These are phyloP conservation scores for Peromyscus aztecus DNA, from an alignment of 2,797 vertebrate genomes.

Conservation along the genomic window DNA sequence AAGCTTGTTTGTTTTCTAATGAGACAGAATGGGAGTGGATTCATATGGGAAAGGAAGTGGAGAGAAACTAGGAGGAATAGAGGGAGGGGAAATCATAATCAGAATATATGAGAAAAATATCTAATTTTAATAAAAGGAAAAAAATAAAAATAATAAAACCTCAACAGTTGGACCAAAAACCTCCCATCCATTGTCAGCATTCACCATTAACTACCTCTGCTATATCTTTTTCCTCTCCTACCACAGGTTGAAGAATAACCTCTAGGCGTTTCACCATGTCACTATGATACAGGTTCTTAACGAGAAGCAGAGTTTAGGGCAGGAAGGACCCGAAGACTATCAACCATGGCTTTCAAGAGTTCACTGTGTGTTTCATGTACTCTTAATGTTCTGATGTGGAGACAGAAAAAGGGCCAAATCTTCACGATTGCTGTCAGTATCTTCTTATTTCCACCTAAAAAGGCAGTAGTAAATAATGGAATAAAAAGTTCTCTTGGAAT, in stretches of 20 bases:
- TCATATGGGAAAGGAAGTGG: neutral
- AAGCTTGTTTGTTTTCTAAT: neutral
- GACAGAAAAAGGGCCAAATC: slow-evolving; percentile 58
- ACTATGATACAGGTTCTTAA: neutral
- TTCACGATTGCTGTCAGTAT: slow-evolving; percentile 37
- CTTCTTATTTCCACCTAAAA: slow-evolving; percentile 15
- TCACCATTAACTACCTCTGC: neutral
- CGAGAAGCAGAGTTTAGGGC: neutral
- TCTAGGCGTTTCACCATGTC: neutral
- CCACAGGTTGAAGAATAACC: neutral
- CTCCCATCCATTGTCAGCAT: neutral
- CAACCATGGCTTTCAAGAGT: slow-evolving; percentile 47
- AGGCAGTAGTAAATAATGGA: slow-evolving; percentile 39
- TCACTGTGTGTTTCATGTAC: neutral
- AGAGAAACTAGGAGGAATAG: neutral
- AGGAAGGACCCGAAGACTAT: slow-evolving; percentile 42
- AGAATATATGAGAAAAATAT: neutral
- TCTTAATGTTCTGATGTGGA: slow-evolving; percentile 1
- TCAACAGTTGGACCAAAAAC: neutral
- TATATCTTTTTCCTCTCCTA: neutral
- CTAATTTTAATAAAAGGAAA: neutral
- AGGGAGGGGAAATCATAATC: neutral
- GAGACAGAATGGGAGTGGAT: neutral
- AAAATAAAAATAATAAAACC: neutral
- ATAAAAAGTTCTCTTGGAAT: neutral